Evolutionary conservation across 1,140 invertebrate genomes (phyloP).

Genomic region (Metopolophium dirhodum): DNA sequence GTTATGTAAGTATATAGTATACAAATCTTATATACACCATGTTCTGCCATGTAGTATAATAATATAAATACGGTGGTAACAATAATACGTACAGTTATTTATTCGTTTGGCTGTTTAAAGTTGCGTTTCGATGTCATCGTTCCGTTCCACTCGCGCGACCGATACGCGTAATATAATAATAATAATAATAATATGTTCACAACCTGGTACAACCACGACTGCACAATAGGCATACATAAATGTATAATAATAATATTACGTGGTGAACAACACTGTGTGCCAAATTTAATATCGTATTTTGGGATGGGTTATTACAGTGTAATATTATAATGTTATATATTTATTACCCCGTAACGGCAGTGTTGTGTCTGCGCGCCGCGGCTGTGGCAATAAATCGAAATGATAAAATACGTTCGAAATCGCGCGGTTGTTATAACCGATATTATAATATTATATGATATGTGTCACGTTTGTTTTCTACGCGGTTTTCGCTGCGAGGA

Average conservation of each 20-base stretch:
- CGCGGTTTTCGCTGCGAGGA: background rate
- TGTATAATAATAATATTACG: background rate
- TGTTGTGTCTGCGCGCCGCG: background rate
- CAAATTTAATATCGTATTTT: background rate
- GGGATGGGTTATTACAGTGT: background rate
- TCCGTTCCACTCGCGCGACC: background rate
- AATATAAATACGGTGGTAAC: background rate
- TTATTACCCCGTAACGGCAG: background rate
- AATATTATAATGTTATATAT: background rate
- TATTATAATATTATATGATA: no score
- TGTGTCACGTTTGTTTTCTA: background rate
- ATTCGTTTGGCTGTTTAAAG: background rate
- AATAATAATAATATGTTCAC: background rate
- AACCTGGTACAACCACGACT: background rate
- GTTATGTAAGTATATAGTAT: background rate
- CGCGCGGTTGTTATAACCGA: no score
- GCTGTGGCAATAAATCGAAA: background rate
- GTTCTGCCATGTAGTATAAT: background rate
- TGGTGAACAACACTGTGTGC: background rate
- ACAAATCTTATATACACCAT: background rate
- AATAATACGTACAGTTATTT: background rate
- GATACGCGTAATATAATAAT: background rate
- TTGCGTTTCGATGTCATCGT: background rate
- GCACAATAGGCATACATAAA: background rate
- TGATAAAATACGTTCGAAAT: background rate